Evolutionary conservation across 2,797 vertebrate species (phyloP).

Genomic region (Picus viridis): DNA sequence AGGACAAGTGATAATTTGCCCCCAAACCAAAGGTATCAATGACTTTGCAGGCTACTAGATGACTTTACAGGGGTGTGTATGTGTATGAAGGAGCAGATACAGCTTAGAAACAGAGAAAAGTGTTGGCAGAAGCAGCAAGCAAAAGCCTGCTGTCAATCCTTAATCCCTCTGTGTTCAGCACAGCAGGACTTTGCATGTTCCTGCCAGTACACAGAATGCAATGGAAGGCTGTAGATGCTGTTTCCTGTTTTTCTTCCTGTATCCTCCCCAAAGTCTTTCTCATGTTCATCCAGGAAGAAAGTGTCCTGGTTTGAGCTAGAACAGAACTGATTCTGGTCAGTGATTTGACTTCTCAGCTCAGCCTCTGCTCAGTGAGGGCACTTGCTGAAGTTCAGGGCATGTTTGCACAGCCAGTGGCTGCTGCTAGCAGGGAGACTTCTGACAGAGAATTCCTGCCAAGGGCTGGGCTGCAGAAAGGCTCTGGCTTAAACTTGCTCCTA

Average conservation of each 20-base stretch:
- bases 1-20: neutral
- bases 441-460: too few relatives aligned
- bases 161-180: neutral
- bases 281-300: neutral
- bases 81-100: neutral
- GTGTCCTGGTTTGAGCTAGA: too few relatives aligned
- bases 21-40: neutral
- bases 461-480: too few relatives aligned
- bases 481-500: too few relatives aligned
- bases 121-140: rapidly evolving
- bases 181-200: neutral
- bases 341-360: too few relatives aligned
- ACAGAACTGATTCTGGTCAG: too few relatives aligned
- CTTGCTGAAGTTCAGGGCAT: too few relatives aligned
- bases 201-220: neutral
- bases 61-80: neutral
- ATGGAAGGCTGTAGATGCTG: neutral
- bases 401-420: too few relatives aligned
- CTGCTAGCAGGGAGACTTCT: too few relatives aligned
- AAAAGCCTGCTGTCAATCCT: neutral
- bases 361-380: too few relatives aligned
- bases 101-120: neutral
- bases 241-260: neutral
- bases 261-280: neutral
- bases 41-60: neutral